Evolutionary conservation across 2,113 vertebrate species (phyloP).

Genomic region (Henicopernis longicauda): DNA sequence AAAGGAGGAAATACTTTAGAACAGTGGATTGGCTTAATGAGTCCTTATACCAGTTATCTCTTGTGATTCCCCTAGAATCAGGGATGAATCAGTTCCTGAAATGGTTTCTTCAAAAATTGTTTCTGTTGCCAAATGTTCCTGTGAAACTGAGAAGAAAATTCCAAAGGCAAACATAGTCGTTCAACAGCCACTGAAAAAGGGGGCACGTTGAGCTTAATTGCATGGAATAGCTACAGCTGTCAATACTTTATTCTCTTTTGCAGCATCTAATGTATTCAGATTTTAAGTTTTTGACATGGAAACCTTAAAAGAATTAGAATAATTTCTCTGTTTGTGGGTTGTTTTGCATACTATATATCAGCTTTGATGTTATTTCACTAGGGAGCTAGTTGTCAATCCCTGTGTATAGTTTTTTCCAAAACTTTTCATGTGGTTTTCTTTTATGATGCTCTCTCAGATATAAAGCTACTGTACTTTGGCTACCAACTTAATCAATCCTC

Average conservation of each 20-base stretch:
- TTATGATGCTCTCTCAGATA: constrained; percentile 47
- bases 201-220: constrained; percentile 14
- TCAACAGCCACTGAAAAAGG: neutral
- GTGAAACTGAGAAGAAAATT: constrained; percentile 27
- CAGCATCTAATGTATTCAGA: constrained; percentile 13
- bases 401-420: neutral
- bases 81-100: constrained; percentile 43
- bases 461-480: constrained; percentile 40
- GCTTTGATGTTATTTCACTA: constrained; percentile 55
- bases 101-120: constrained; percentile 2
- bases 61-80: neutral
- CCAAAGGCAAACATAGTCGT: neutral
- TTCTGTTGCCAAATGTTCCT: constrained; percentile 20
- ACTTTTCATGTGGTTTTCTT: constrained; percentile 50
- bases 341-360: constrained; percentile 41
- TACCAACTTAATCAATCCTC: constrained; percentile 60
- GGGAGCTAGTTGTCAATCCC: constrained; percentile 41
- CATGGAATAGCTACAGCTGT: constrained; percentile 35
- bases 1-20: neutral
- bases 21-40: neutral
- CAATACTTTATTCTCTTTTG: constrained; percentile 21
- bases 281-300: constrained; percentile 52
- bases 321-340: constrained; percentile 49
- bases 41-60: neutral
- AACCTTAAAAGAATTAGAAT: constrained; percentile 52